These are phyloP conservation scores for Ataeniobius toweri DNA, from an alignment of 2,797 vertebrate species.

Conservation along the genomic window DNA sequence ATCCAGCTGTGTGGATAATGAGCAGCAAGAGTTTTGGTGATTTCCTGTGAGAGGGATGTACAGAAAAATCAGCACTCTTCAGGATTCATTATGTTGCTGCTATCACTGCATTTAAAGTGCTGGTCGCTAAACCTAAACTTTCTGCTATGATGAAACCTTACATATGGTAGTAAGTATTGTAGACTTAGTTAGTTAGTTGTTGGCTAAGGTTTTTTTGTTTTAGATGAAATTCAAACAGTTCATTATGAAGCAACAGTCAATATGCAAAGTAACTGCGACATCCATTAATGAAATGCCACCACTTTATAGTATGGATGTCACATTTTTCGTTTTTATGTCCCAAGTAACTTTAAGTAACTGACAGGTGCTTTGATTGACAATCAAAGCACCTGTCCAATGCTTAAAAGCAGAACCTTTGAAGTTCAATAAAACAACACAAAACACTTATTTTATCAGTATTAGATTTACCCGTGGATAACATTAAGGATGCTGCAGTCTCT, in stretches of 20 bases:
- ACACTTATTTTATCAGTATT: background rate
- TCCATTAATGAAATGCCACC: background rate
- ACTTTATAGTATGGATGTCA: background rate
- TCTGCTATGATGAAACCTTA: conserved; percentile 23
- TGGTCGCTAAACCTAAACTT: conserved; percentile 63
- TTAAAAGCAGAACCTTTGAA: background rate
- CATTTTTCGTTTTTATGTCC: no score
- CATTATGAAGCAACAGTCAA: background rate
- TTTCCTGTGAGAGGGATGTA: conserved; percentile 71
- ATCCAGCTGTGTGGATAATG: conserved; percentile 66
- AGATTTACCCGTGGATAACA: background rate
- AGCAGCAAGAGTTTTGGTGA: conserved; percentile 73
- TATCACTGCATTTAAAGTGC: conserved; percentile 76
- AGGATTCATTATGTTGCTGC: conserved; percentile 75
- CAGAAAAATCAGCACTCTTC: conserved; percentile 72
- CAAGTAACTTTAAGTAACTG: no score
- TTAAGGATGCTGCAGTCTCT: background rate
- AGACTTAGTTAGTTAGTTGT: background rate
- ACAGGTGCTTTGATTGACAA: background rate
- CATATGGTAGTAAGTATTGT: conserved; percentile 2
- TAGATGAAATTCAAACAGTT: background rate
- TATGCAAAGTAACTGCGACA: background rate
- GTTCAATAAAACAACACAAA: background rate
- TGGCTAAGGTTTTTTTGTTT: background rate
- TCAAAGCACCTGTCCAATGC: no score